Base-by-base conservation (phyloP, 2,888 invertebrate genomes). In the Mythimna vitellina region DNA sequence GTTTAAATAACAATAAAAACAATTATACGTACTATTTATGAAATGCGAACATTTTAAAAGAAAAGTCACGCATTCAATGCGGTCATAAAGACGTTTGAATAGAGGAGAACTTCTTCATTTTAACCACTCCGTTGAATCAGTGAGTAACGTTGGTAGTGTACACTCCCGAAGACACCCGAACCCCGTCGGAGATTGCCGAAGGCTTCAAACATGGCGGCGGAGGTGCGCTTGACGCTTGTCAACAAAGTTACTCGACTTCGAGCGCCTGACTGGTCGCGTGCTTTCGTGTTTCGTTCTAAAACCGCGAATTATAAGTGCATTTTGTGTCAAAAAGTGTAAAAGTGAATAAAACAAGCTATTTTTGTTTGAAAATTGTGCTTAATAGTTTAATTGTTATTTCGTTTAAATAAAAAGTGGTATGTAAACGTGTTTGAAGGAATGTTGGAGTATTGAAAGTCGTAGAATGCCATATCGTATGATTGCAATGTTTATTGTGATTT, bases 221-320 rank as follows among this genome's bases (percentile, higher is more conserved):
- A 88, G 88, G 89, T 89, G 92, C 90, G 92, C 88, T 90, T 86
- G 83, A 91, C 90, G 95, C 93, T 95, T 96, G 96, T 96, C 96
- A 96, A 96, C 96, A 96, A 96, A 94, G 92, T 93, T 91, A 93
- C 89, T 92, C 89, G 88, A 87, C 82, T 89, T 87, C 90, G 91
- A 84, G 87, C 86, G 89, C 82, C 84, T 85, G 80, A 89, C 90
- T 85, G 90, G 90, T 81, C 91, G 94, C 90, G 92, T 91, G 92
- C 87, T 88, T 89, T 89, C 76, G 79, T 77, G 84, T 83, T 78
- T 65, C 74, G 79, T 83, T 73, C 78, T 56, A 56, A 81, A 80
- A 66, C 77, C 89, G 88, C 87, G 87, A 88, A 88, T 83, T 73
- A 82, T 82, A 87, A 88, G 87, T 89, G 86, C 67, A 78, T 79